These are phyloP conservation scores for Parascotia fuliginaria DNA, from an alignment of 2,888 invertebrate genomes.

Conservation along the genomic window DNA sequence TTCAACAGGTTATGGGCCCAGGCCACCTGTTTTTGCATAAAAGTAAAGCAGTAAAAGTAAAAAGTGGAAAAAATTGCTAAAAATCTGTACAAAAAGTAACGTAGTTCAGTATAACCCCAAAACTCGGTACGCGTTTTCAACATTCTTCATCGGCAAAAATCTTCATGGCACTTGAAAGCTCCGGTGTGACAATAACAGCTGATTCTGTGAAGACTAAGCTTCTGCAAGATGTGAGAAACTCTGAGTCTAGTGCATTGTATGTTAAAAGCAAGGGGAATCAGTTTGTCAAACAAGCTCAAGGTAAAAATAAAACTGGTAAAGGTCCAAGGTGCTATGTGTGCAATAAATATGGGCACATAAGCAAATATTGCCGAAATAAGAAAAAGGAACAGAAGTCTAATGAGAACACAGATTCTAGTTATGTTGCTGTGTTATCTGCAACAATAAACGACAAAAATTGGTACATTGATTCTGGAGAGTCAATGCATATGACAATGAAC, in stretches of 20 bases:
- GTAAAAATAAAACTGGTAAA: slow-evolving; percentile 2
- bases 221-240: slow-evolving; percentile 8
- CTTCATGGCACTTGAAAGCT: slow-evolving; percentile 31
- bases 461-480: background rate
- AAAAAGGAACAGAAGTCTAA: background rate
- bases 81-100: too few species aligned
- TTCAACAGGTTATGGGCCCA: too few species aligned
- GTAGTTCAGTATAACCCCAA: too few species aligned
- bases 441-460: background rate
- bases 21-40: too few species aligned
- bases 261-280: too few species aligned
- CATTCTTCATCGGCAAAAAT: too few species aligned
- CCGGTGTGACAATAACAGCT: slow-evolving; percentile 19
- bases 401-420: background rate
- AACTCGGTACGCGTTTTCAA: too few species aligned
- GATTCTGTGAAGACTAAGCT: slow-evolving; percentile 32
- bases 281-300: slow-evolving; percentile 2
- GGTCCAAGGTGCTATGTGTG: slow-evolving; percentile 37
- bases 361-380: slow-evolving; percentile 1
- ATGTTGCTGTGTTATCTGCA: background rate
- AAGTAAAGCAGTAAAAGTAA: too few species aligned
- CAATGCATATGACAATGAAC: background rate
- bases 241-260: slow-evolving; percentile 3
- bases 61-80: too few species aligned
- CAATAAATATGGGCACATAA: slow-evolving; percentile 20